A percentile compares a stretch with the other conserved stretches of the same genome.
Evolutionary conservation across 2,797 vertebrate genomes (phyloP).

Genomic region (Hirundo rustica): DNA sequence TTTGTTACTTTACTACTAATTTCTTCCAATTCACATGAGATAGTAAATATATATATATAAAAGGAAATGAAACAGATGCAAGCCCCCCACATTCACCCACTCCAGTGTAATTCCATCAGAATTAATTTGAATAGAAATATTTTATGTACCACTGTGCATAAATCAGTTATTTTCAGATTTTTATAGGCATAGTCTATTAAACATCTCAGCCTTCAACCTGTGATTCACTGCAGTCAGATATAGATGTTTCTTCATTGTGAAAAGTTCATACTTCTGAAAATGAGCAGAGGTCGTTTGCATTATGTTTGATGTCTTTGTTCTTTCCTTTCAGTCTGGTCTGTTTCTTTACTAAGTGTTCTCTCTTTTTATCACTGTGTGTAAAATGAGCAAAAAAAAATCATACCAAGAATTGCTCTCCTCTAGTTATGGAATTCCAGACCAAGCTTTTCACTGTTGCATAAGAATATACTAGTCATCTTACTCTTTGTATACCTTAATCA

Average conservation of each 20-base stretch:
- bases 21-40: background rate
- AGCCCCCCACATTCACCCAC: rapidly evolving
- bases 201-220: background rate
- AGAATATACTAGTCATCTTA: background rate
- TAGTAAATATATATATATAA: background rate
- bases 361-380: background rate
- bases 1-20: background rate
- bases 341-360: background rate
- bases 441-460: background rate
- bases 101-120: background rate
- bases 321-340: background rate
- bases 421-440: background rate
- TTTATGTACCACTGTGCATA: background rate
- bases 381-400: background rate
- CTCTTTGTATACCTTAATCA: background rate
- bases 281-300: background rate
- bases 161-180: background rate
- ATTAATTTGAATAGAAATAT: background rate
- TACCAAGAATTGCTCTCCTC: background rate
- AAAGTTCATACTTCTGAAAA: background rate
- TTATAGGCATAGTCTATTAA: background rate
- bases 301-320: background rate
- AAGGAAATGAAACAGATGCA: background rate
- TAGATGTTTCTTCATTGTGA: background rate
- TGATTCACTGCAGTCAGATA: background rate